phyloP scores from a whole-genome alignment of 64 coral and sea anemone genomes.

The Cladopsammia gracilis region DNA sequence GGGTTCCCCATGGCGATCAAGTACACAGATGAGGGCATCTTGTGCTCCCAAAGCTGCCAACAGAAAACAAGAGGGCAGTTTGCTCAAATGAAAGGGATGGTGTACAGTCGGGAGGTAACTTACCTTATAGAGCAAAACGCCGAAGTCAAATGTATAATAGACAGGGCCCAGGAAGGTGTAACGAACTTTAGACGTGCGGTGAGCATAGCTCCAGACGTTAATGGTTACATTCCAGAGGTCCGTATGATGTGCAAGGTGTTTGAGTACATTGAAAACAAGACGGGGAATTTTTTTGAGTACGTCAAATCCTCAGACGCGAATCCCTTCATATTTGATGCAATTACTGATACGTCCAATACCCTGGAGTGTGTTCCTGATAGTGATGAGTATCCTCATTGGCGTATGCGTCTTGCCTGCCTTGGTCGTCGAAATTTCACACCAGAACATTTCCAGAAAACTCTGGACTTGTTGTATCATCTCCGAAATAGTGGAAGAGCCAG shows the following conservation, averaged over 20 bases:
- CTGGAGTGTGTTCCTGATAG: constrained; percentile 57
- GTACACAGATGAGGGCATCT: constrained; percentile 61
- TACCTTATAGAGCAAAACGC: not conserved
- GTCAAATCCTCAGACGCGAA: not conserved
- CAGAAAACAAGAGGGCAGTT: constrained; percentile 45
- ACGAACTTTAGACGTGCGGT: constrained; percentile 41
- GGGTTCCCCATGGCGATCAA: constrained; percentile 37
- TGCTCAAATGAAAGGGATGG: constrained; percentile 75
- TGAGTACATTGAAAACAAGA: not conserved
- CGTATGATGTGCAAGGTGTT: constrained; percentile 71
- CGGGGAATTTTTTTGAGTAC: constrained; percentile 34
- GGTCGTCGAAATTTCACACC: not conserved
- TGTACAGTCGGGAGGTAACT: constrained; percentile 61
- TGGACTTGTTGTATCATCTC: not conserved
- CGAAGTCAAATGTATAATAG: not conserved
- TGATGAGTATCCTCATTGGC: constrained; percentile 27
- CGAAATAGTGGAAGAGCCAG: not conserved
- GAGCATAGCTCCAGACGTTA: constrained; percentile 47
- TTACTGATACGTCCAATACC: constrained; percentile 19
- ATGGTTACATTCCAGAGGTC: constrained; percentile 64
- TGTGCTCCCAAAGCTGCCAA: not conserved
- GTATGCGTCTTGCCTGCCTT: not conserved
- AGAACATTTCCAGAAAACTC: not conserved
- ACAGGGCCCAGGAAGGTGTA: constrained; percentile 43
- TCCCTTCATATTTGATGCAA: constrained; percentile 54